Evolutionary conservation across 1,140 invertebrate species (phyloP), one percentile per base, ranked within the genome.

Genomic region (Dendroctonus ponderosae): DNA sequence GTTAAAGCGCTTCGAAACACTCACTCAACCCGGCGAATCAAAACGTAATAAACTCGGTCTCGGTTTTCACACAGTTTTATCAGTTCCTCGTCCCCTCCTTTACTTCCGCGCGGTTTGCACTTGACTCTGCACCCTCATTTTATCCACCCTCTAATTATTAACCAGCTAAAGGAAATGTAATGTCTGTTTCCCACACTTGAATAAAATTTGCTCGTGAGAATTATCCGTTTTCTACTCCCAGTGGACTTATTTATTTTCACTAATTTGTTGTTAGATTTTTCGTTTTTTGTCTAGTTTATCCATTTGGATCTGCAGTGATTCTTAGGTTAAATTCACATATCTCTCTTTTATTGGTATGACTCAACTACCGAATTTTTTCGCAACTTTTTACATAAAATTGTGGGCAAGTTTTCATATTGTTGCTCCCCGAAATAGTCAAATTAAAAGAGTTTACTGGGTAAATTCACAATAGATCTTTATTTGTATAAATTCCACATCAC

Each of bases 81-180:
- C 51, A 42, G 46, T 37, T 48, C 41, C 6, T 44, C 7, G 52
- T 58, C 66, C 68, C 72, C 66, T 63, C 62, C 68, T 62, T 53
- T 54, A 14, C 41, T 58, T 67, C 37, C 56, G 38, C 40, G 49
- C 57, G 48, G 8, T 44, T 51, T 68, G 54, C 68, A 73, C 70
- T 73, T 71, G 62, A 70, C 70, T 72, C 67, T 62, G 48, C 64
- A 69, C 70, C 71, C 69, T 66, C 41, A 66, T 60, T 59, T 63
- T 26, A 60, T 60, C 66, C 73, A 73, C 73, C 71, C 73, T 61
- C 71, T 68, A 74, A 72, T 74, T 73, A 73, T 66, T 67, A 70
- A 73, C 71, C 70, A 72, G 70, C 63, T 67, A 64, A 53, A 65
- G 62, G 61, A 70, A 72, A 71, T 67, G 56, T 66, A 62, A 72